A percentile compares a stretch with the other conserved stretches of the same genome.
Evolutionary conservation across 2,888 invertebrate genomes (phyloP).

Genomic region (Platycnemis pennipes): DNA sequence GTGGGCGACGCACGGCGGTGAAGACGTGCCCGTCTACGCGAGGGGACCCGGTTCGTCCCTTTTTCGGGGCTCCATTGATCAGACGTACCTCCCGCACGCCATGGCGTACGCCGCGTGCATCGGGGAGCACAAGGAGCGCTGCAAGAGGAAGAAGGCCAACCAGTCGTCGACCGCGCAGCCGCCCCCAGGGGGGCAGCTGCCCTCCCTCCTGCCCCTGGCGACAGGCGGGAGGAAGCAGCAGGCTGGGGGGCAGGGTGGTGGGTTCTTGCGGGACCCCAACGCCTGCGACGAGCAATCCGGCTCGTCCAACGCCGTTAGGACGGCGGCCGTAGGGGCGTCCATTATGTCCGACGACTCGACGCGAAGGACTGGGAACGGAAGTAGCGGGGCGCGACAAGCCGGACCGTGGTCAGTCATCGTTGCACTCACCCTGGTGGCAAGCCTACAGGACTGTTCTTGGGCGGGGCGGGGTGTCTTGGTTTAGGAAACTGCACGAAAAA

Average conservation of each 20-base stretch:
- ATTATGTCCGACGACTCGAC: constrained; percentile 59
- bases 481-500: background rate
- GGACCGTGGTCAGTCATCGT: background rate
- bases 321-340: constrained; percentile 36
- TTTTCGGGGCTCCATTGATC: constrained; percentile 87
- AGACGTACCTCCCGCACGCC: constrained; percentile 92
- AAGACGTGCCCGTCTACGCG: constrained; percentile 92
- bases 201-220: constrained; percentile 41
- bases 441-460: background rate
- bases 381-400: background rate
- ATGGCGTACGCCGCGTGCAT: constrained; percentile 90
- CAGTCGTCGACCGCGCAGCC: constrained; percentile 37
- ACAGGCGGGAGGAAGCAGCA: constrained; percentile 25
- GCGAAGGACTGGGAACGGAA: constrained; percentile 21
- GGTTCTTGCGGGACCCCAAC: constrained; percentile 26
- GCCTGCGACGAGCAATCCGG: constrained; percentile 36
- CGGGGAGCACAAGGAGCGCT: constrained; percentile 85
- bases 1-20: constrained; percentile 91
- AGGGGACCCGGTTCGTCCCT: constrained; percentile 78
- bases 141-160: constrained; percentile 78
- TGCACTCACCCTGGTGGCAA: background rate
- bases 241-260: background rate
- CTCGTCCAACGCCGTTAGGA: constrained; percentile 43
- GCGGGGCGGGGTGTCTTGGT: background rate
- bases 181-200: constrained; percentile 23